Conservation (phyloP, 2,888 invertebrate species). For the Nudaria mundana region DNA sequence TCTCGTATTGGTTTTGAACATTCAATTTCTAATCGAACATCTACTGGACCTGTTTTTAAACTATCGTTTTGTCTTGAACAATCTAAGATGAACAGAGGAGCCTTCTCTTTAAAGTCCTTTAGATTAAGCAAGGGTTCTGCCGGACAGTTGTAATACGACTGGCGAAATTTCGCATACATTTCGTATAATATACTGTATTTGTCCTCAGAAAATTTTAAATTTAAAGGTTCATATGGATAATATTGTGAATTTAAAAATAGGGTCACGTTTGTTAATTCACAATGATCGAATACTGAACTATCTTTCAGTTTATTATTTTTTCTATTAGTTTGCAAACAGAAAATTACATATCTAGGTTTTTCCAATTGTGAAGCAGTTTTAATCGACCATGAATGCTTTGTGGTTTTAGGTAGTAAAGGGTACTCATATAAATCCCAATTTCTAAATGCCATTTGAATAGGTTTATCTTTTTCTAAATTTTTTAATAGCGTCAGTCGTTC, state of each 20-base stretch:
- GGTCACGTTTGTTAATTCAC: constrained; percentile 43
- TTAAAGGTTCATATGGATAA: constrained; percentile 31
- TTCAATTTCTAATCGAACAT: constrained; percentile 33
- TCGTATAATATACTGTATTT: constrained; percentile 19
- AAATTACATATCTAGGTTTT: constrained; percentile 46
- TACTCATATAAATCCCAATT: constrained; percentile 52
- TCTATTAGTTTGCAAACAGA: constrained; percentile 2
- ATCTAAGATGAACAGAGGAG: constrained; percentile 29
- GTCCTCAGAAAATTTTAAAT: constrained; percentile 24
- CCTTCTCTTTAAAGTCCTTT: constrained; percentile 18
- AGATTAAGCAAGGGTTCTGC: constrained; percentile 23
- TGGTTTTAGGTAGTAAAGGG: constrained; percentile 39
- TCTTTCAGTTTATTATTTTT: constrained; percentile 7
- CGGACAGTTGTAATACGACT: constrained; percentile 28
- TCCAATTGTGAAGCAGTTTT: constrained; percentile 42
- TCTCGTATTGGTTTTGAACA: too few species aligned
- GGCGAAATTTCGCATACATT: constrained; percentile 27
- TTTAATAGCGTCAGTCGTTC: too few species aligned
- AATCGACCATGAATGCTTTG: constrained; percentile 38
- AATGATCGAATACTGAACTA: constrained; percentile 28
- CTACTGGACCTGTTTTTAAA: constrained; percentile 27
- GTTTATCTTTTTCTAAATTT: constrained; percentile 34
- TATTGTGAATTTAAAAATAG: constrained; percentile 32
- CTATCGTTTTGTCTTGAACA: constrained; percentile 31
- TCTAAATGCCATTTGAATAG: constrained; percentile 37